A percentile compares a stretch with the other conserved stretches of the same genome.
phyloP scores from a whole-genome alignment of 2,888 invertebrate species.

The Acleris sparsana region DNA sequence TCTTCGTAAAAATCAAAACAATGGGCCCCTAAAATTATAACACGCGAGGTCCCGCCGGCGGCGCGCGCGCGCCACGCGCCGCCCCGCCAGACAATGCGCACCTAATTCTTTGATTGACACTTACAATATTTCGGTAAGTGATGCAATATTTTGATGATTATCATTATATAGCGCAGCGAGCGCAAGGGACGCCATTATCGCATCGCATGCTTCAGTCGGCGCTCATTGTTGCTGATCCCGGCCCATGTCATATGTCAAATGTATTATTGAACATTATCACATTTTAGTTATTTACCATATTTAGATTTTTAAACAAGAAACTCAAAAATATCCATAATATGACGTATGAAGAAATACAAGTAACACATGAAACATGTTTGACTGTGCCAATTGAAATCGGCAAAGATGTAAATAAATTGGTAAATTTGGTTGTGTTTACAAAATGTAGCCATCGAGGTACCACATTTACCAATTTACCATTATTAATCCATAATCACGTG shows the following conservation, averaged over 20 bases:
- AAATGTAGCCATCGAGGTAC: no score
- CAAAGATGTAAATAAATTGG: no score
- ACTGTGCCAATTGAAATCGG: no score
- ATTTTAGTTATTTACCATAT: not conserved
- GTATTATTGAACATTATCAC: conserved; percentile 18
- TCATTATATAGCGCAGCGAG: conserved; percentile 57
- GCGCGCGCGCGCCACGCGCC: conserved; percentile 65
- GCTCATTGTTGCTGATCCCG: conserved; percentile 48
- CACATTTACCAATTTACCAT: no score
- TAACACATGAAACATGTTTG: no score
- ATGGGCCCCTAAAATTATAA: conserved; percentile 62
- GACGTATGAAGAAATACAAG: not conserved
- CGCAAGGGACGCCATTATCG: conserved; percentile 62
- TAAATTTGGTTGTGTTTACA: no score
- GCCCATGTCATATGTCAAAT: conserved; percentile 18
- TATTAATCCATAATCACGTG: no score
- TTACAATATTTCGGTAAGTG: conserved; percentile 84
- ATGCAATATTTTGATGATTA: conserved; percentile 84
- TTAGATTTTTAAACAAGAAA: no score
- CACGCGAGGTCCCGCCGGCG: conserved; percentile 60
- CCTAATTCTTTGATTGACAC: conserved; percentile 84
- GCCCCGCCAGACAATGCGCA: conserved; percentile 65
- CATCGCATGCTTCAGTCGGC: conserved; percentile 61
- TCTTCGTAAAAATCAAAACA: conserved; percentile 72
- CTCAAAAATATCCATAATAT: not conserved